Evolutionary conservation across 2,113 vertebrate species (phyloP).

Genomic region (Grammomys surdaster): DNA sequence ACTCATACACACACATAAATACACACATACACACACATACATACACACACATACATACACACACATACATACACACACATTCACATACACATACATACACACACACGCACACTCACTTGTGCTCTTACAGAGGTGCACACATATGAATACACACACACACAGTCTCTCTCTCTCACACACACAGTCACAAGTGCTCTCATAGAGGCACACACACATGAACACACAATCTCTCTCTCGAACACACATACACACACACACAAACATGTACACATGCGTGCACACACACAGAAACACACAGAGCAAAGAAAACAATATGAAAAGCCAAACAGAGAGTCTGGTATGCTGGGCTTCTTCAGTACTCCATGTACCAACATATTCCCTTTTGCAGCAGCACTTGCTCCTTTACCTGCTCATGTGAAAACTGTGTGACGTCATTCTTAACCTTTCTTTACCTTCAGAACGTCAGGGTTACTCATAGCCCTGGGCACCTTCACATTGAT

Average conservation of each 20-base stretch:
- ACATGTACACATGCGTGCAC: background rate
- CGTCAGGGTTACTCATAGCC: slow-evolving; percentile 16
- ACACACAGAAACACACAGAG: background rate
- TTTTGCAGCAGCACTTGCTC: background rate
- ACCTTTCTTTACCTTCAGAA: background rate
- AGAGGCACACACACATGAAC: no score
- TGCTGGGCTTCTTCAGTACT: background rate
- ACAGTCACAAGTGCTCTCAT: no score
- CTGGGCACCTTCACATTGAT: background rate
- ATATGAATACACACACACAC: no score
- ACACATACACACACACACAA: background rate
- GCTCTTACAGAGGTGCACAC: no score
- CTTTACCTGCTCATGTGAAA: background rate
- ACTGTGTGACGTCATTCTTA: background rate
- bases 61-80: no score
- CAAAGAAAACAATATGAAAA: background rate
- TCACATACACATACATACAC: no score
- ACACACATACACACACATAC: background rate
- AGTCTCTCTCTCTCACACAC: background rate
- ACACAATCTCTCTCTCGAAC: no score
- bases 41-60: background rate
- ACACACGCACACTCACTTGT: no score
- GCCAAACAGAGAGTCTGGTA: background rate
- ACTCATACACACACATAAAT: no score
- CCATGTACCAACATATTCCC: background rate